Evolutionary conservation across 1,140 invertebrate species (phyloP).

Genomic region (Parasteatoda tepidariorum): DNA sequence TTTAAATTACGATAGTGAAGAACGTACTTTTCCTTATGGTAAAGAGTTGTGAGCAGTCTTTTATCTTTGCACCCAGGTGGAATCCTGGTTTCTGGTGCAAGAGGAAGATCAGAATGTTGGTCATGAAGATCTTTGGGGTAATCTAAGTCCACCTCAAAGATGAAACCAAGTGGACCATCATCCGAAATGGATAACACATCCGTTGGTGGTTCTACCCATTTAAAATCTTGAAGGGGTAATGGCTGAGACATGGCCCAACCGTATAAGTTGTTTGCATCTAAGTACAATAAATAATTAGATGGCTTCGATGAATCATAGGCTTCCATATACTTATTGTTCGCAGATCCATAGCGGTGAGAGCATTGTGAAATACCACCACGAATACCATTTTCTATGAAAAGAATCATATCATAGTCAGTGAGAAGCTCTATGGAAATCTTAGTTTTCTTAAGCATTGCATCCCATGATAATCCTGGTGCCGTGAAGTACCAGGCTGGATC

Average conservation of each 20-base stretch:
- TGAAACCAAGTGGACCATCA: slow-evolving; percentile 54
- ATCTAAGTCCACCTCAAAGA: slow-evolving; percentile 64
- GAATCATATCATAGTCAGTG: slow-evolving; percentile 10
- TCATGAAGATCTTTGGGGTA: slow-evolving; percentile 61
- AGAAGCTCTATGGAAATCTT: background rate
- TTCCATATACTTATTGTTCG: slow-evolving; percentile 8
- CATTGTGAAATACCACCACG: background rate
- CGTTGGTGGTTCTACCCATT: slow-evolving; percentile 15
- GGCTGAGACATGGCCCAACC: slow-evolving; percentile 60
- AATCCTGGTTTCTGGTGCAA: background rate
- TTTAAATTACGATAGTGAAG: background rate
- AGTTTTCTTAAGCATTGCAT: slow-evolving; percentile 1
- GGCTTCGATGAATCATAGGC: background rate
- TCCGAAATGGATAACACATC: background rate
- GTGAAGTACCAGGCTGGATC: no score
- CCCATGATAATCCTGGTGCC: background rate
- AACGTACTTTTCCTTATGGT: background rate
- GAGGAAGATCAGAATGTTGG: background rate
- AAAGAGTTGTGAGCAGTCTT: background rate
- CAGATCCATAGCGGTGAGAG: background rate
- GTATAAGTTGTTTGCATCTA: slow-evolving; percentile 64
- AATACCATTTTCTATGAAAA: slow-evolving; percentile 8
- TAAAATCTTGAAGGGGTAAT: slow-evolving; percentile 44
- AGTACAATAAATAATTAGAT: slow-evolving; percentile 62
- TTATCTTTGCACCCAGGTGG: background rate